A percentile compares a stretch with the other conserved stretches of the same genome.
These are phyloP conservation scores for Trichonephila inaurata DNA, from an alignment of 1,140 invertebrate genomes.

Conservation along the genomic window DNA sequence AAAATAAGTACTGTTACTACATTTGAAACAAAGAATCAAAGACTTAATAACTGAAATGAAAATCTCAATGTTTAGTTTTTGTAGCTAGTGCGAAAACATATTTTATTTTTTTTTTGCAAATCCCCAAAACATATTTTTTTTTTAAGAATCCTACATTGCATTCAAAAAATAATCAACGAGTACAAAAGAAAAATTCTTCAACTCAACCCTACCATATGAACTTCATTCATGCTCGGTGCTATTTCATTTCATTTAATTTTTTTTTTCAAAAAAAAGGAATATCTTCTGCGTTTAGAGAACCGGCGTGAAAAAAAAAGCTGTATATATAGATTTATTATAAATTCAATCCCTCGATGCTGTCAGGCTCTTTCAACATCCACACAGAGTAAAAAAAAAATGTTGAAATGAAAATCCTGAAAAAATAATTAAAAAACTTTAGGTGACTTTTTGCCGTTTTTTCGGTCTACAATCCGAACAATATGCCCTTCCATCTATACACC, in stretches of 20 bases:
- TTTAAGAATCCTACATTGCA: neutral
- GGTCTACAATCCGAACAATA: slow-evolving; percentile 65
- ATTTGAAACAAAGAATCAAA: too few relatives aligned
- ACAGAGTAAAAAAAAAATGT: slow-evolving; percentile 14
- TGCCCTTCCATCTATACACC: neutral
- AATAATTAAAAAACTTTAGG: slow-evolving; percentile 75
- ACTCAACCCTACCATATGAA: neutral
- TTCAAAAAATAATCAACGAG: neutral
- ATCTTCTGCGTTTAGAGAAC: neutral
- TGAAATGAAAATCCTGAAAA: slow-evolving; percentile 59
- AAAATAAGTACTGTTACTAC: too few relatives aligned
- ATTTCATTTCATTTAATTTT: slow-evolving; percentile 43
- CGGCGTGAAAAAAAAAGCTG: neutral
- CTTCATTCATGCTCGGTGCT: slow-evolving; percentile 35
- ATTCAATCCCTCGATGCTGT: slow-evolving; percentile 49
- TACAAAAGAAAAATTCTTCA: neutral
- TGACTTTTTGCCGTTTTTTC: slow-evolving; percentile 58
- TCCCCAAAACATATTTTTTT: too few relatives aligned
- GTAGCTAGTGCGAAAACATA: too few relatives aligned
- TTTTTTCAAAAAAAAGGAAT: slow-evolving; percentile 36
- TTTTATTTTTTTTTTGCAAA: too few relatives aligned
- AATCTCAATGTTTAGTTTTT: too few relatives aligned
- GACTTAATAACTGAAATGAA: too few relatives aligned
- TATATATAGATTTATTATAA: slow-evolving; percentile 42
- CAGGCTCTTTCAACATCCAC: neutral